phyloP scores from a whole-genome alignment of 2,113 vertebrate species.

The Tychaedon coryphoeus region DNA sequence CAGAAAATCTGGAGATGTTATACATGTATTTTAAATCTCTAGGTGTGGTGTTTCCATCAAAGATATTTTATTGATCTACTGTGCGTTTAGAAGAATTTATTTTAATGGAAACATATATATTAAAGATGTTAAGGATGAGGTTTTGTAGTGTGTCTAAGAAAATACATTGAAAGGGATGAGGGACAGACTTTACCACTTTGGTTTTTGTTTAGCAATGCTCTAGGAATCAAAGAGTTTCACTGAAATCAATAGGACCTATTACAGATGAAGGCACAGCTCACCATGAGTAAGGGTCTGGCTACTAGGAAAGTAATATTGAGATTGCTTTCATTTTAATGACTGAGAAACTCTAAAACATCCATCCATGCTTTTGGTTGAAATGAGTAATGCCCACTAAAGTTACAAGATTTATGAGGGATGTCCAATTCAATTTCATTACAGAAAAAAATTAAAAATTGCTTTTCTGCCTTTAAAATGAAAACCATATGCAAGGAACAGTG shows the following conservation, averaged over 20 bases:
- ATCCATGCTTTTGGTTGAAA: constrained; percentile 60
- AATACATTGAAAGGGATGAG: not conserved
- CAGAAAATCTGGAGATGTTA: not conserved
- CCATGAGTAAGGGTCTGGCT: not conserved
- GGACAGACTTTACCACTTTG: not conserved
- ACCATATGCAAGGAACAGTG: constrained; percentile 60
- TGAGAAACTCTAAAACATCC: constrained; percentile 22
- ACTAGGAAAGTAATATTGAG: constrained; percentile 21
- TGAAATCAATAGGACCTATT: constrained; percentile 21
- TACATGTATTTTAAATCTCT: not conserved
- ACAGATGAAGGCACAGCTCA: not conserved
- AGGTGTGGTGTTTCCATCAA: not conserved
- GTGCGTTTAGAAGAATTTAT: not conserved
- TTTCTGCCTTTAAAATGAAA: constrained; percentile 71
- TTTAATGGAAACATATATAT: not conserved
- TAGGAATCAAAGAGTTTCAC: not conserved
- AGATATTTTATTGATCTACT: not conserved
- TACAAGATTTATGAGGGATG: constrained; percentile 72
- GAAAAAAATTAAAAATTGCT: constrained; percentile 56
- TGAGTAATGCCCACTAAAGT: constrained; percentile 69
- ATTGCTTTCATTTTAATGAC: constrained; percentile 59
- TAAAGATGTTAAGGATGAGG: not conserved
- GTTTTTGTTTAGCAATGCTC: not conserved
- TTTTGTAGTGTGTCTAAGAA: not conserved
- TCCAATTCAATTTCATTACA: constrained; percentile 71